A percentile compares a stretch with the other conserved stretches of the same genome.
Evolutionary conservation across 2,797 vertebrate genomes (phyloP).

Genomic region (Sebastes nivosus): DNA sequence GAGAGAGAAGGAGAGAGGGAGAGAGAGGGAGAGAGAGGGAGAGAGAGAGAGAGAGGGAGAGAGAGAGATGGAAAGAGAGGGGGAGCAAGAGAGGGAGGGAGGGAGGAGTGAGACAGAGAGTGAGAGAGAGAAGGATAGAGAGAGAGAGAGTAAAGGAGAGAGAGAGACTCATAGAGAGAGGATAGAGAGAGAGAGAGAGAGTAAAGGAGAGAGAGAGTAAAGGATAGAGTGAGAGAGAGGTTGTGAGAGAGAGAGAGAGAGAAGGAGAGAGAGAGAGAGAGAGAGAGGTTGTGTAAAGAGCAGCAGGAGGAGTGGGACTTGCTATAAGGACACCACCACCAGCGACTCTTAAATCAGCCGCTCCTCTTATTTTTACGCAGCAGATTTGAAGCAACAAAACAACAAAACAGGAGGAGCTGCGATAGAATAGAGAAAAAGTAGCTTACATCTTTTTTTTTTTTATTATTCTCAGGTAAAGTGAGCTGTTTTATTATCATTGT

Average conservation of each 20-base stretch:
- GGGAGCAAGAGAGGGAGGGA: neutral
- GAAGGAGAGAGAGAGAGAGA: constrained; percentile 37
- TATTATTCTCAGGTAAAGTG: constrained; percentile 43
- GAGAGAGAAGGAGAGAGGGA: neutral
- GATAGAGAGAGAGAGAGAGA: neutral
- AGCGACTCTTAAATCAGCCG: constrained; percentile 70
- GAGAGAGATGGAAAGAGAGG: rapidly evolving
- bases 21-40: neutral
- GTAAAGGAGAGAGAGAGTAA: rapidly evolving
- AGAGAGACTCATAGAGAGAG: neutral
- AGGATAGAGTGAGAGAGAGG: neutral
- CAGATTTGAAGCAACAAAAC: constrained; percentile 70
- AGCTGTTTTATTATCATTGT: too few species aligned
- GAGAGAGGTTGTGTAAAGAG: constrained; percentile 54
- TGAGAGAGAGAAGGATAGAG: neutral
- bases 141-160: constrained; percentile 12
- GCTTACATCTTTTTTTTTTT: constrained; percentile 27
- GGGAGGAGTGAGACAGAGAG: too few species aligned
- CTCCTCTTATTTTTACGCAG: constrained; percentile 64
- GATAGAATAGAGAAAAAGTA: constrained; percentile 35
- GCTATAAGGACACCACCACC: constrained; percentile 64
- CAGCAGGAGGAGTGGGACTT: constrained; percentile 68
- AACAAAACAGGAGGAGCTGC: constrained; percentile 56
- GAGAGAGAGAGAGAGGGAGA: neutral
- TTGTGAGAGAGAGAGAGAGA: constrained; percentile 28